Conservation (phyloP, 2,797 vertebrate genomes). For the Mastacembelus armatus region DNA sequence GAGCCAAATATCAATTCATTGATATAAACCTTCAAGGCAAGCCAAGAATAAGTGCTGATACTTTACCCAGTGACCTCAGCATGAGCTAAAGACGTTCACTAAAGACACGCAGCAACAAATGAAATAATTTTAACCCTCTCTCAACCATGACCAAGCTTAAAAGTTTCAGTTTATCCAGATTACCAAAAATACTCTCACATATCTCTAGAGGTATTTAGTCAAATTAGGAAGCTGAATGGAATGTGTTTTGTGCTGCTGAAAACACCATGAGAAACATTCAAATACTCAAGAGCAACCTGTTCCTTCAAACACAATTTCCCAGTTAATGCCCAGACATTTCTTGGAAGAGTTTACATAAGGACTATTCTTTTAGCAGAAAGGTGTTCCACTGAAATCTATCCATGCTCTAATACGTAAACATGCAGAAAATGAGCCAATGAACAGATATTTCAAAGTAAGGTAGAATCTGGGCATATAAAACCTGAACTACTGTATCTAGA, state of each 20-base stretch:
- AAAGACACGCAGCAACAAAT: not conserved
- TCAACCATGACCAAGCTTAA: conserved; percentile 8
- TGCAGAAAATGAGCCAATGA: no score
- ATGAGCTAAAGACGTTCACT: conserved; percentile 13
- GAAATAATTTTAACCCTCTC: not conserved
- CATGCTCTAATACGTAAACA: no score
- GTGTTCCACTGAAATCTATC: no score
- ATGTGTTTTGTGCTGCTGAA: not conserved
- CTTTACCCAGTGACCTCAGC: conserved; percentile 31
- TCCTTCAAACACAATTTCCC: no score
- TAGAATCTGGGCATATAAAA: no score
- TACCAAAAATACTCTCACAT: not conserved
- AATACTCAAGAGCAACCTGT: no score
- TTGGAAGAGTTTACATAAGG: no score
- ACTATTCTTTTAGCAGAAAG: no score
- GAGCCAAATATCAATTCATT: conserved; percentile 57
- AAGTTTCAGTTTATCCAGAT: not conserved
- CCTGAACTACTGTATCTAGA: no score
- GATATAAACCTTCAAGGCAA: conserved; percentile 33
- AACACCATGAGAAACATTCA: not conserved
- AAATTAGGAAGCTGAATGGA: not conserved
- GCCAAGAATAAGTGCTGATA: conserved; percentile 56
- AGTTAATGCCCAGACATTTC: no score
- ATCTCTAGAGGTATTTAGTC: not conserved
- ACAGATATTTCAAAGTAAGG: no score